These are phyloP conservation scores for Lycocerus yunnanus DNA, from an alignment of 2,888 invertebrate genomes.

Conservation along the genomic window DNA sequence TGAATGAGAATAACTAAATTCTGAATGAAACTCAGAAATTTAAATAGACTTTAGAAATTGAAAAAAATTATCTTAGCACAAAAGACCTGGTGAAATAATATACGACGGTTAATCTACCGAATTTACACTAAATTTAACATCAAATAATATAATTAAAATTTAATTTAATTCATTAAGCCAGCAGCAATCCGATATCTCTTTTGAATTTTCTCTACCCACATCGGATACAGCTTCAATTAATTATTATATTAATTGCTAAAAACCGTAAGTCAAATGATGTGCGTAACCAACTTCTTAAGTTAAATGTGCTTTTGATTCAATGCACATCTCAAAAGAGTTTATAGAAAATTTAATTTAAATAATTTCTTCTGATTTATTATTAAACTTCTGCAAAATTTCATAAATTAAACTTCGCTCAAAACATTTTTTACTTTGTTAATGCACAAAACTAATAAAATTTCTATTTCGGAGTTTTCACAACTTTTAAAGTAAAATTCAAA, in stretches of 20 bases:
- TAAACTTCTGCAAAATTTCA: not conserved
- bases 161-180: not conserved
- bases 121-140: not conserved
- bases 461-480: not conserved
- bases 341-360: not conserved
- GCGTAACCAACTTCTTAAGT: not conserved
- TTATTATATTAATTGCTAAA: slow-evolving; percentile 1
- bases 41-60: not conserved
- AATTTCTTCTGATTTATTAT: not conserved
- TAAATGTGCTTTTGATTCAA: not conserved
- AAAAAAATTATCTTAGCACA: not conserved
- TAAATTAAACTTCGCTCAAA: not conserved
- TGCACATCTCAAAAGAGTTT: not conserved
- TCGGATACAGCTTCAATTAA: slow-evolving; percentile 2
- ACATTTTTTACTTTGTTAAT: not conserved
- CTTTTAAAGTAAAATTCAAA: not conserved
- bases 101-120: not conserved
- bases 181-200: not conserved
- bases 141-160: not conserved
- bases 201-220: not conserved
- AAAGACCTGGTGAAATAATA: not conserved
- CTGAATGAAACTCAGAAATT: not conserved
- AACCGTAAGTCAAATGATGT: not conserved
- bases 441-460: not conserved
- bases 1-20: no score